Conservation (phyloP, 53 echinoderm and acorn worm species). For the Hippasteria phrygiana region DNA sequence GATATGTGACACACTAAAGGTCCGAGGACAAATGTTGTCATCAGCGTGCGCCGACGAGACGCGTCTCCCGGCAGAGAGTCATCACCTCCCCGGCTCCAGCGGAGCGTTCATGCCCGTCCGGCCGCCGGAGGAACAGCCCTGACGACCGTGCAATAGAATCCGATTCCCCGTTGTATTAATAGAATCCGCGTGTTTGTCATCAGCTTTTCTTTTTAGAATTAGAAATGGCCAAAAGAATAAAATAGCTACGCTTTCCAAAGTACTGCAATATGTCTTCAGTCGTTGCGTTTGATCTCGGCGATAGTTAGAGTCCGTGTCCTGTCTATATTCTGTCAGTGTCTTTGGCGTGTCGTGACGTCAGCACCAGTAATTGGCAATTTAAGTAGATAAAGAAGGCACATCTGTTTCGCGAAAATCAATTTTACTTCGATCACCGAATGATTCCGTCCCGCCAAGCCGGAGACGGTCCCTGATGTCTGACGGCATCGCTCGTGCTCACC, state of each 20-base stretch:
- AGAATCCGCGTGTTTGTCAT: conserved; percentile 58
- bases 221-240: conserved; percentile 8
- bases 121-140: neutral
- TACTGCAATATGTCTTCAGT: conserved; percentile 19
- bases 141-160: neutral
- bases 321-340: neutral
- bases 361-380: conserved; percentile 28
- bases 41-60: conserved; percentile 37
- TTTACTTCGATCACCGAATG: conserved; percentile 31
- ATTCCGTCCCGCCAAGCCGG: neutral
- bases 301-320: neutral
- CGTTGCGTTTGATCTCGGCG: neutral
- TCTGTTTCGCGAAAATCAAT: conserved; percentile 56
- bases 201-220: conserved; percentile 27
- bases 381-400: conserved; percentile 57
- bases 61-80: conserved; percentile 39
- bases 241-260: conserved; percentile 19
- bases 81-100: conserved; percentile 46
- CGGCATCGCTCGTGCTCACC: neutral
- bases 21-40: conserved; percentile 44
- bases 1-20: conserved; percentile 3
- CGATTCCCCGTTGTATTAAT: conserved; percentile 28
- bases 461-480: neutral
- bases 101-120: conserved; percentile 64
- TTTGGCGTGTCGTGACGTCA: neutral